A percentile compares a stretch with the other conserved stretches of the same genome.
Evolutionary conservation across 2,888 invertebrate species (phyloP).

Genomic region (Brachypalpus laphriformis): DNA sequence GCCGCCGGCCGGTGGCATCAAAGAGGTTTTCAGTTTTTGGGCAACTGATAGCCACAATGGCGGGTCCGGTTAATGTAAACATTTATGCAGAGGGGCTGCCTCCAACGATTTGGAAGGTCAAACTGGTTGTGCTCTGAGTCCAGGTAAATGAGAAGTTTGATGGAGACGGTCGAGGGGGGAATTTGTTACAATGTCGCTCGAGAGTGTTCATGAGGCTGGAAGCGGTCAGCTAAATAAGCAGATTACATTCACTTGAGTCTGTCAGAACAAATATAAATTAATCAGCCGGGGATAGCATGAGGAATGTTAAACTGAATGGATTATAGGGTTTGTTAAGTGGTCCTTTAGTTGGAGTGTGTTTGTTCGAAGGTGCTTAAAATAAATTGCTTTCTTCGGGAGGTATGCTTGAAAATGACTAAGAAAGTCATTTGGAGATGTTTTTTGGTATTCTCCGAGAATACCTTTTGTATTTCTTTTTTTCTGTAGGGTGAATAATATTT

Average conservation of each 20-base stretch:
- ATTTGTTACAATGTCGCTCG: background rate
- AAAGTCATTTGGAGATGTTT: too few relatives aligned
- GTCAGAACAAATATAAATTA: background rate
- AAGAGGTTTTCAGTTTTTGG: background rate
- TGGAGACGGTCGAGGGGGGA: background rate
- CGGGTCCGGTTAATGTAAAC: conserved; percentile 18
- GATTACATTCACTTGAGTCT: background rate
- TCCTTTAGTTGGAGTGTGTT: background rate
- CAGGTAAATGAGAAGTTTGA: background rate
- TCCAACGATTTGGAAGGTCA: background rate
- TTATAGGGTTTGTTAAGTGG: background rate
- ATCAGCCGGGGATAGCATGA: background rate
- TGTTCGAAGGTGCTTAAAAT: background rate
- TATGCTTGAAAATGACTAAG: too few relatives aligned
- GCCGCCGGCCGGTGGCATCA: conserved; percentile 12
- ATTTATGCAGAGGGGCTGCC: background rate
- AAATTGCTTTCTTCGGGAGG: too few relatives aligned
- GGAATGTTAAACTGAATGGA: background rate
- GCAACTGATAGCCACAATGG: background rate
- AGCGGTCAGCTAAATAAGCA: background rate
- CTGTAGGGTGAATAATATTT: too few relatives aligned
- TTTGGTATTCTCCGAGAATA: too few relatives aligned
- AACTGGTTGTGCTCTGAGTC: background rate
- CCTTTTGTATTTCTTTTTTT: too few relatives aligned
- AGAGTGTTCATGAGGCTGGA: background rate